These are phyloP conservation scores for Lithophane socia DNA, from an alignment of 2,888 invertebrate genomes.

Conservation along the genomic window DNA sequence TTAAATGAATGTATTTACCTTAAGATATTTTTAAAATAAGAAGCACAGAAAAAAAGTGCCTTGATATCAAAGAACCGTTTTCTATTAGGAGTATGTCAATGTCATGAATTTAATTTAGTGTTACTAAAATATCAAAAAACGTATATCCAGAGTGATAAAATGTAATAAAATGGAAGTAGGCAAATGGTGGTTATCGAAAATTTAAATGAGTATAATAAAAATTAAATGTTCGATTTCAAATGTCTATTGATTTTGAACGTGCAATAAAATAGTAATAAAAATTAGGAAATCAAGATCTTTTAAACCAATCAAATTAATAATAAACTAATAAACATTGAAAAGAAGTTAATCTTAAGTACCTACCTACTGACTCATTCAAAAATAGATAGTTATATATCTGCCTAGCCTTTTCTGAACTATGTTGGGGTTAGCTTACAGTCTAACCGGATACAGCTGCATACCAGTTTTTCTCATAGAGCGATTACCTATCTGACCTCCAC, in stretches of 20 bases:
- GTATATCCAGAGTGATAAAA: slow-evolving; percentile 11
- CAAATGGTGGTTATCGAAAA: slow-evolving; percentile 6
- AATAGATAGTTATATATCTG: neutral
- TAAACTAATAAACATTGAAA: neutral
- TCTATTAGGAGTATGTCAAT: neutral
- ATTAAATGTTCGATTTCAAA: slow-evolving; percentile 12
- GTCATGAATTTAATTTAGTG: slow-evolving; percentile 1
- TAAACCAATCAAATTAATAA: neutral
- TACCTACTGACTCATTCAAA: neutral
- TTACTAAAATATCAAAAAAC: neutral
- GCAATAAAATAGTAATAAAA: slow-evolving; percentile 41
- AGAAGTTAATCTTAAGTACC: neutral
- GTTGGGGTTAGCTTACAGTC: neutral
- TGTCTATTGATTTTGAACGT: slow-evolving; percentile 29
- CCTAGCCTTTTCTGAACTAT: neutral
- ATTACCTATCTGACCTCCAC: neutral
- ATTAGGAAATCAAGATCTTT: slow-evolving; percentile 2
- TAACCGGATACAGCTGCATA: neutral
- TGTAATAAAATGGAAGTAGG: slow-evolving; percentile 18
- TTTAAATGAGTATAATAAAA: slow-evolving; percentile 41
- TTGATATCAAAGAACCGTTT: slow-evolving; percentile 6
- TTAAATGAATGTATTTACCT: slow-evolving; percentile 50
- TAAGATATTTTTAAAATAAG: slow-evolving; percentile 9
- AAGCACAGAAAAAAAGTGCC: slow-evolving; percentile 3
- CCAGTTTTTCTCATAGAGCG: neutral